Evolutionary conservation across 2,113 vertebrate species (phyloP).

Genomic region (Henicopernis longicauda): DNA sequence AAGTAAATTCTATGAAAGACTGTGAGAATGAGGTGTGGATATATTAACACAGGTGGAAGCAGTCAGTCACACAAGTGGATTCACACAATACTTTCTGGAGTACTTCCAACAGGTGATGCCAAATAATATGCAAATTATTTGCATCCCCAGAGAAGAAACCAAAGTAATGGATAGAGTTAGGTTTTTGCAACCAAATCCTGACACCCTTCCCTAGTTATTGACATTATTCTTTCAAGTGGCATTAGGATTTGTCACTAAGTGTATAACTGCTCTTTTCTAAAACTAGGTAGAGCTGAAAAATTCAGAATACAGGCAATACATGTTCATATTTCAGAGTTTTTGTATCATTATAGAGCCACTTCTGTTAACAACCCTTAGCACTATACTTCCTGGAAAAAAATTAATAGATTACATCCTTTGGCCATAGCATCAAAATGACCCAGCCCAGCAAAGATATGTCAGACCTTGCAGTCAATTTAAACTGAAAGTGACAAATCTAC

Average conservation of each 20-base stretch:
- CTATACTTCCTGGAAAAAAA: not conserved
- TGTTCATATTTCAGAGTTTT: not conserved
- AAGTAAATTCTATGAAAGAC: not conserved
- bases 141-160: not conserved
- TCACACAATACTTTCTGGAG: not conserved
- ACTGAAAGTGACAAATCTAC: not conserved
- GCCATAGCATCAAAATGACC: not conserved
- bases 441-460: not conserved
- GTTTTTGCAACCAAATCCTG: not conserved
- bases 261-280: not conserved
- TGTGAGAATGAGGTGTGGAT: not conserved
- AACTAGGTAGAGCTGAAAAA: not conserved
- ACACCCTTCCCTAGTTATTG: not conserved
- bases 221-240: not conserved
- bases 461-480: not conserved
- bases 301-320: not conserved
- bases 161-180: not conserved
- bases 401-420: not conserved
- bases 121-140: not conserved
- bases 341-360: not conserved
- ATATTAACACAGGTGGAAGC: not conserved
- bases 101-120: not conserved
- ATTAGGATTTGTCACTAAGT: not conserved
- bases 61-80: not conserved
- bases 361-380: not conserved